These are phyloP conservation scores for Oreortyx pictus DNA, from an alignment of 2,797 vertebrate genomes.

Conservation along the genomic window DNA sequence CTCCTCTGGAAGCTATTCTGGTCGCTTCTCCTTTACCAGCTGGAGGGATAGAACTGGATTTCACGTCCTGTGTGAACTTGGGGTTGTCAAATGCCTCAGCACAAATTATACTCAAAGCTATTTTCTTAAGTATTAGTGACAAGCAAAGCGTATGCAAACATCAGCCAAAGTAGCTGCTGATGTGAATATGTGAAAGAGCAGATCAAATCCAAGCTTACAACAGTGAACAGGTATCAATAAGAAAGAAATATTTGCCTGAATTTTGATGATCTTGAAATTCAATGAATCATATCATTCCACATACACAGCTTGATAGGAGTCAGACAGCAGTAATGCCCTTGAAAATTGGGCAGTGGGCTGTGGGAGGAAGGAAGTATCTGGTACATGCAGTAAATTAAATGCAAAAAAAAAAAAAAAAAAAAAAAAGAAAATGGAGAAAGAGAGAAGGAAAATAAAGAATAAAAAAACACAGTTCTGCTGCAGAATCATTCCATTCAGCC, in stretches of 20 bases:
- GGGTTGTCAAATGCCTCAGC: neutral
- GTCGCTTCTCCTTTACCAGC: neutral
- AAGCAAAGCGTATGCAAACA: neutral
- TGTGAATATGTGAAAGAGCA: neutral
- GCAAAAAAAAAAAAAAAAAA: constrained; percentile 29
- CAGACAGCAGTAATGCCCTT: constrained; percentile 29
- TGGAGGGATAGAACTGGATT: neutral
- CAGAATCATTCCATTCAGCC: constrained; percentile 68
- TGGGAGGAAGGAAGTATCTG: constrained; percentile 70
- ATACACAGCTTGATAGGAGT: neutral
- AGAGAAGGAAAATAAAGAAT: neutral
- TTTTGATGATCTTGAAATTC: constrained; percentile 17
- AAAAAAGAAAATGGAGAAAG: neutral
- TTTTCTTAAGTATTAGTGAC: neutral
- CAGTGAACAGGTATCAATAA: neutral
- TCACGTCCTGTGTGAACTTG: neutral
- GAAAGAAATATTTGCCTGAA: neutral
- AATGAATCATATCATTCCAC: constrained; percentile 5
- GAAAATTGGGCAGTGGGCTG: constrained; percentile 36
- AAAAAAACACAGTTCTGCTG: constrained; percentile 17
- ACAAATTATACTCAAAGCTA: neutral
- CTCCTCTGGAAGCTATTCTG: neutral
- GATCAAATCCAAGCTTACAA: neutral
- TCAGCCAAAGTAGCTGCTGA: neutral
- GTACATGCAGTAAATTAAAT: constrained; percentile 62